These are phyloP conservation scores for Psammodynastes pulverulentus DNA, from an alignment of 2,113 vertebrate species.

Conservation along the genomic window DNA sequence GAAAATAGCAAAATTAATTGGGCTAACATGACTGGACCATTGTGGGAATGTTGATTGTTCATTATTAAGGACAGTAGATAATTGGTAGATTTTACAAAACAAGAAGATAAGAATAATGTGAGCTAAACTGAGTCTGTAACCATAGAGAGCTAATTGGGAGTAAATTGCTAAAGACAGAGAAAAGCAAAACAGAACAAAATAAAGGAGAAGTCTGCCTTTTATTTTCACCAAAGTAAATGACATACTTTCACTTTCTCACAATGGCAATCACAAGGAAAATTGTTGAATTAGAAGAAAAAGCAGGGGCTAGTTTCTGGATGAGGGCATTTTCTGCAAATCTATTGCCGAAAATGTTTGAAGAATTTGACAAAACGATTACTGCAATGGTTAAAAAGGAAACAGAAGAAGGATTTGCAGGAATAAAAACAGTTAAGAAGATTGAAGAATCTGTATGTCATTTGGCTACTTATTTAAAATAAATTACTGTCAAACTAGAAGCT, in stretches of 20 bases:
- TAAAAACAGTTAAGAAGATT: too few species aligned
- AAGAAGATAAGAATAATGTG: not conserved
- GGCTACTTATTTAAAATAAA: too few species aligned
- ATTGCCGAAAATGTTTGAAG: not conserved
- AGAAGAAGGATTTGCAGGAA: not conserved
- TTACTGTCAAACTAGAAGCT: too few species aligned
- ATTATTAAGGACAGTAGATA: not conserved
- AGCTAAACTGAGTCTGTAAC: not conserved
- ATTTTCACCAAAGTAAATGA: not conserved
- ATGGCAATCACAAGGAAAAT: not conserved
- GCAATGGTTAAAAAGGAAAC: not conserved
- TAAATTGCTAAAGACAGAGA: not conserved
- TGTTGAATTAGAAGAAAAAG: not conserved
- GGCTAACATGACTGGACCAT: not conserved
- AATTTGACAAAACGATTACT: not conserved
- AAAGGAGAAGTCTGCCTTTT: not conserved
- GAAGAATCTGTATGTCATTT: too few species aligned
- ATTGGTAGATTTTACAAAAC: not conserved
- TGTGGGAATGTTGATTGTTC: not conserved
- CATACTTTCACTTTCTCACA: not conserved
- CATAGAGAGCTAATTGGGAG: too few species aligned
- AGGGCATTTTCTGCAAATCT: not conserved
- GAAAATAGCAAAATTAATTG: not conserved
- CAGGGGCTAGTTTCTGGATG: not conserved
- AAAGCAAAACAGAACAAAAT: not conserved